Evolutionary conservation across 2,888 invertebrate species (phyloP).

Genomic region (Linnaemya vulpina): DNA sequence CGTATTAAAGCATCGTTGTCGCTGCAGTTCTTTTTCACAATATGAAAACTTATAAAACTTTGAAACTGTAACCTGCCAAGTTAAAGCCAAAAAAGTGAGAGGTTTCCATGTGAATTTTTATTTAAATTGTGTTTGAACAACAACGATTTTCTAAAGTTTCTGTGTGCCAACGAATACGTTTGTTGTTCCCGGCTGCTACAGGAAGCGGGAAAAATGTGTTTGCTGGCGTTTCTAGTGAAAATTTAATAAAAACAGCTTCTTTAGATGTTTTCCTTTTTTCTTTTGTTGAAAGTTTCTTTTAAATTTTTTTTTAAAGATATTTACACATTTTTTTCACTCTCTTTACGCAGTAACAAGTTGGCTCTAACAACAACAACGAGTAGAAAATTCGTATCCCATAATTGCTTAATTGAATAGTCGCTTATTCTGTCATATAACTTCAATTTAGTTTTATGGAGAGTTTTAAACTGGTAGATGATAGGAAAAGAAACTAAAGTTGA

Average conservation of each 20-base stretch:
- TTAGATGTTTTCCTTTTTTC: conserved; percentile 4
- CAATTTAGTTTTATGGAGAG: neutral
- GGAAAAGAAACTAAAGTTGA: neutral
- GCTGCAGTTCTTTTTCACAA: conserved; percentile 34
- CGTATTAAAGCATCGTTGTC: conserved; percentile 10
- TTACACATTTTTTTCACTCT: neutral
- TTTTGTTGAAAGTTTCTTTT: neutral
- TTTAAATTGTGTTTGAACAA: conserved; percentile 48
- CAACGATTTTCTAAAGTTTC: conserved; percentile 34
- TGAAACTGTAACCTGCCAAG: conserved; percentile 27
- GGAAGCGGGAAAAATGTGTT: too few relatives aligned
- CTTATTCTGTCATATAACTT: conserved; percentile 30
- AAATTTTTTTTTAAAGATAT: neutral
- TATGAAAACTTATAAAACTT: conserved; percentile 19
- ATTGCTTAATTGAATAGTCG: conserved; percentile 58
- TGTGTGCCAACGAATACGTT: neutral
- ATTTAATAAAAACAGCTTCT: neutral
- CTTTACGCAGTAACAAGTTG: neutral
- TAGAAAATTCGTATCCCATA: conserved; percentile 15
- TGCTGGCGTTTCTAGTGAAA: neutral
- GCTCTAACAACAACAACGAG: neutral
- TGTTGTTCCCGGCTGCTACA: neutral
- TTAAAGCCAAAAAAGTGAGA: conserved; percentile 62
- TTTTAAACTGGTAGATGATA: neutral
- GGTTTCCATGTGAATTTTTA: conserved; percentile 67